Evolutionary conservation across 2,888 invertebrate species (phyloP), one percentile per base, ranked within the genome.

Genomic region (Trissoscelio sp.): DNA sequence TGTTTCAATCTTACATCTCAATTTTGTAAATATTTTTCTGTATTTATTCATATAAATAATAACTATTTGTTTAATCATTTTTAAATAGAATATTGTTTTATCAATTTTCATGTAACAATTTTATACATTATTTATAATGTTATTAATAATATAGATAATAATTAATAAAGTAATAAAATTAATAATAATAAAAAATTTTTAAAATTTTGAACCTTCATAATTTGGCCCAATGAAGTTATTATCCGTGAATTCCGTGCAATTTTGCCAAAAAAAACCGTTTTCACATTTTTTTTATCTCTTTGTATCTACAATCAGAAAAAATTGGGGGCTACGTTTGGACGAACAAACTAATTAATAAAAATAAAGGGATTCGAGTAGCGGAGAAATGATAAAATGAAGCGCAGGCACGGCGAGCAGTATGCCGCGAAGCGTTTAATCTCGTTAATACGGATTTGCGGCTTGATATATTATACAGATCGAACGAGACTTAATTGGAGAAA

Each of bases 351-450:
- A 83, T 83, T 83, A 83, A 80, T 69, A 70, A 78, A 83, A 83
- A 77, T 73, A 66, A 72, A 72, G 70, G 62, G 78, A 73, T 73
- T 73, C 58, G 70, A 77, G 72, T 57, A 39, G 60, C 64, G 48
- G 74, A 70, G 74, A 77, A 77, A 79, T 79, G 67, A 77, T 79
- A 79, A 79, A 79, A 75, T 75, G 75, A 75, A 74, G 39, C 57
- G 53, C 66, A 55, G 77, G 42, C 55, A 55, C 16, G 62, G 6
- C 70, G 60, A 60, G 58, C 67, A 60, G 60, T 72, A 82, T 79
- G 78, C 78, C 75, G 79, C 82, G 79, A 77, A 78, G 85, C 81
- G 84, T 86, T 87, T 85, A 87, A 86, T 87, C 85, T 85, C 84
- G 85, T 77, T 84, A 82, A 83, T 83, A 83, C 86, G 85, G 80